These are phyloP conservation scores for Chesias legatella DNA, from an alignment of 2,888 invertebrate genomes.

Conservation along the genomic window DNA sequence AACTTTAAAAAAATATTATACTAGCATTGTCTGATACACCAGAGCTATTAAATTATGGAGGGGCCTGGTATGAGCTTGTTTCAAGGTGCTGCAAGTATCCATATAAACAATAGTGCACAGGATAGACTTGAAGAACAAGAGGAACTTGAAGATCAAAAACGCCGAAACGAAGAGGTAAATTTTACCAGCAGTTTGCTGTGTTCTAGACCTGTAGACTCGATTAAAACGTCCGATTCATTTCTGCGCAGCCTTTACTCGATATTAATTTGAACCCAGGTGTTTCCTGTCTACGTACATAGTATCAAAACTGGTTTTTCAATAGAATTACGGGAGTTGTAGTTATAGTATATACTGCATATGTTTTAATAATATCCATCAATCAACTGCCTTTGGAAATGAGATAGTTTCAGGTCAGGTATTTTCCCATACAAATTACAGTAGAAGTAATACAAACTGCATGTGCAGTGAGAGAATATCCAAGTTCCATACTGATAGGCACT, in stretches of 20 bases:
- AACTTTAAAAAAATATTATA: conserved; percentile 3
- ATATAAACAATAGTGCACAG: conserved; percentile 83
- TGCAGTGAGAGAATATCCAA: too few relatives aligned
- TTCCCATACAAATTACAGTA: too few relatives aligned
- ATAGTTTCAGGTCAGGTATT: too few relatives aligned
- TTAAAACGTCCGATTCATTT: too few relatives aligned
- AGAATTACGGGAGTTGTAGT: too few relatives aligned
- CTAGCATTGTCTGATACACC: background rate
- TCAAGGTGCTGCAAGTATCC: conserved; percentile 83
- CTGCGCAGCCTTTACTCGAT: too few relatives aligned
- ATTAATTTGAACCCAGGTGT: too few relatives aligned
- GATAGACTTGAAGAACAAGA: conserved; percentile 84
- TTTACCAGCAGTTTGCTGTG: conserved; percentile 8
- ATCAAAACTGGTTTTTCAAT: background rate
- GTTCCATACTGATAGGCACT: too few relatives aligned
- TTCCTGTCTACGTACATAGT: background rate
- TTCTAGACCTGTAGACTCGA: background rate
- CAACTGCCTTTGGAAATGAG: too few relatives aligned
- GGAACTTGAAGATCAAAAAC: conserved; percentile 83
- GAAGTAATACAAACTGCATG: too few relatives aligned
- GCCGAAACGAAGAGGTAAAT: conserved; percentile 84
- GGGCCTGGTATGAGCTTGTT: conserved; percentile 86
- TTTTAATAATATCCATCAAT: too few relatives aligned
- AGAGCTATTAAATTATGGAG: conserved; percentile 59
- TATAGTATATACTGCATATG: too few relatives aligned